Conservation (phyloP, 2,113 vertebrate genomes). For the Oreotrochilus melanogaster region DNA sequence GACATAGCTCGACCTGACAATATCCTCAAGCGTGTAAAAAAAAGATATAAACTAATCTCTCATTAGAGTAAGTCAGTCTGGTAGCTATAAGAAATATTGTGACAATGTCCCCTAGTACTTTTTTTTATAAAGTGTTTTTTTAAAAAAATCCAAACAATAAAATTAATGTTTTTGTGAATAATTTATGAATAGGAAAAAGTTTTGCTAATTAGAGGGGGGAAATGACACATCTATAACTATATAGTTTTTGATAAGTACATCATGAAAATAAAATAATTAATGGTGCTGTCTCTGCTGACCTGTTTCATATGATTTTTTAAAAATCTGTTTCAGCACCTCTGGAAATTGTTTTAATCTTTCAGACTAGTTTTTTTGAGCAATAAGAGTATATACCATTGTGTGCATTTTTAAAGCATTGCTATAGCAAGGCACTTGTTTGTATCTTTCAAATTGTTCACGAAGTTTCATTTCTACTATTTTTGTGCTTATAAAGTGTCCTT, state of each 20-base stretch:
- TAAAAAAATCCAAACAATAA: not conserved
- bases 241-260: conserved; percentile 8
- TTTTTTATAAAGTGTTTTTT: not conserved
- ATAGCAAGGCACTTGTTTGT: conserved; percentile 67
- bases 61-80: not conserved
- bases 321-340: conserved; percentile 44
- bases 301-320: conserved; percentile 36
- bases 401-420: conserved; percentile 72
- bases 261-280: not conserved
- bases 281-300: conserved; percentile 59
- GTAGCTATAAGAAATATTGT: not conserved
- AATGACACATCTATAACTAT: conserved; percentile 19
- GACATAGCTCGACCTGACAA: not conserved
- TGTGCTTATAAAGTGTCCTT: conserved; percentile 75
- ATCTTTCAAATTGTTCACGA: conserved; percentile 54
- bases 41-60: not conserved
- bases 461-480: conserved; percentile 62
- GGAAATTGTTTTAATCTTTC: conserved; percentile 36
- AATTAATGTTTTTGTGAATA: conserved; percentile 44
- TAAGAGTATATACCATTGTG: conserved; percentile 67
- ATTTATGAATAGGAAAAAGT: conserved; percentile 1
- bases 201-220: not conserved
- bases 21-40: not conserved
- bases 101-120: not conserved
- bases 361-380: conserved; percentile 66